Evolutionary conservation across 1,140 invertebrate species (phyloP).

Genomic region (Nebria ingens): DNA sequence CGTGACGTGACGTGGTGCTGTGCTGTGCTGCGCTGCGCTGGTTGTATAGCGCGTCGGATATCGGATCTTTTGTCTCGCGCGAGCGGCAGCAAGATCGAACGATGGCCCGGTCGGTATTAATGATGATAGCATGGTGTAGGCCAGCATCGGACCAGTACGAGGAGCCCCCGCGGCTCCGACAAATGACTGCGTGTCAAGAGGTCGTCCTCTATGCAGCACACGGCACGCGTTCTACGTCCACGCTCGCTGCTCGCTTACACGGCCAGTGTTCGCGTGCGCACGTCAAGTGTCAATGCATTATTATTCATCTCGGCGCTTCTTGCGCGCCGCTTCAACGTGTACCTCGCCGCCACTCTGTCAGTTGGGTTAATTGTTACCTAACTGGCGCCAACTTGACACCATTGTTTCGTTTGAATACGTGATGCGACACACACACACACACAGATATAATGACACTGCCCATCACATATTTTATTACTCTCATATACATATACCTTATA

Average conservation of each 20-base stretch:
- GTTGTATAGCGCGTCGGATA: too few species aligned
- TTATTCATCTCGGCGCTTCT: not conserved
- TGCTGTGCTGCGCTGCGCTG: too few species aligned
- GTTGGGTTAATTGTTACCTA: too few species aligned
- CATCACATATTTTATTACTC: too few species aligned
- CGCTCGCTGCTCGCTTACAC: constrained; percentile 12
- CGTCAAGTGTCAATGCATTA: constrained; percentile 7
- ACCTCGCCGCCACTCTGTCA: too few species aligned
- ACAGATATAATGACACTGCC: too few species aligned
- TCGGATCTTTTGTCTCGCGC: constrained; percentile 2
- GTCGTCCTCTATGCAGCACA: not conserved
- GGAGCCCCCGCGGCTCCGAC: constrained; percentile 12
- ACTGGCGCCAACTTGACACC: too few species aligned
- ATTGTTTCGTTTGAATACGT: too few species aligned
- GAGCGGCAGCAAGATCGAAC: not conserved
- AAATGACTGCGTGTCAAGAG: constrained; percentile 15
- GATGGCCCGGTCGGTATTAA: constrained; percentile 9
- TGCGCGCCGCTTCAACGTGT: not conserved
- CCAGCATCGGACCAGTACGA: not conserved
- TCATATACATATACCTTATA: too few species aligned
- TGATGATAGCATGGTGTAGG: constrained; percentile 13
- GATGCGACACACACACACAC: too few species aligned
- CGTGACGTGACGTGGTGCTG: not conserved
- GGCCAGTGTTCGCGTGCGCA: not conserved
- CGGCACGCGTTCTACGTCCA: constrained; percentile 12